phyloP scores from a whole-genome alignment of 2,797 vertebrate species.

The Takifugu rubripes region DNA sequence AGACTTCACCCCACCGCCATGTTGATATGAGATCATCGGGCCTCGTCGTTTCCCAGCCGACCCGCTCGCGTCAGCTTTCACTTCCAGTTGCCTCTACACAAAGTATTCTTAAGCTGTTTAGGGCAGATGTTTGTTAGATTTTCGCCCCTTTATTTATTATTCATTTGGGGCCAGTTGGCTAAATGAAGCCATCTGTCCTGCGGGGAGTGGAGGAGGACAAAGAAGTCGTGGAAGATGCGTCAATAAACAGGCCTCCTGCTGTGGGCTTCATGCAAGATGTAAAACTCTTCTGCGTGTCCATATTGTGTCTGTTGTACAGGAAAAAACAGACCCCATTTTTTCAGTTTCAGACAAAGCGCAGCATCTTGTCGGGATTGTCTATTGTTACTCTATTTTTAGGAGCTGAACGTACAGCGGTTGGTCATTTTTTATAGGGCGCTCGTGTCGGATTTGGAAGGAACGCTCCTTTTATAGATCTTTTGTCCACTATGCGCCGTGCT shows the following conservation, averaged over 20 bases:
- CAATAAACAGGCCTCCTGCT: slow-evolving; percentile 15
- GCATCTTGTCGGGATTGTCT: slow-evolving; percentile 42
- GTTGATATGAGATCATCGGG: slow-evolving; percentile 58
- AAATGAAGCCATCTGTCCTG: slow-evolving; percentile 59
- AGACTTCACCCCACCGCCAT: slow-evolving; percentile 23
- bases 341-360: slow-evolving; percentile 36
- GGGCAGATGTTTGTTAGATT: slow-evolving; percentile 28
- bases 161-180: slow-evolving; percentile 38
- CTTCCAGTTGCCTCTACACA: slow-evolving; percentile 19
- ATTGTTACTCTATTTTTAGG: slow-evolving; percentile 56
- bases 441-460: slow-evolving; percentile 42
- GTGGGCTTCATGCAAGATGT: slow-evolving; percentile 27
- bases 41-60: slow-evolving; percentile 34
- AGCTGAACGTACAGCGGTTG: slow-evolving; percentile 56
- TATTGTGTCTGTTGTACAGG: slow-evolving; percentile 14
- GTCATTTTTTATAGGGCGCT: slow-evolving; percentile 52
- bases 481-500: slow-evolving; percentile 25
- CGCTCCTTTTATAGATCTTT: slow-evolving; percentile 36
- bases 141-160: slow-evolving; percentile 40
- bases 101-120: slow-evolving; percentile 19
- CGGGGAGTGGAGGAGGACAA: slow-evolving; percentile 32
- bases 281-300: slow-evolving; percentile 21
- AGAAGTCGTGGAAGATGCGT: slow-evolving; percentile 32
- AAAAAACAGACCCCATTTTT: slow-evolving; percentile 30
- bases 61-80: slow-evolving; percentile 12